A percentile compares a stretch with the other conserved stretches of the same genome.
Evolutionary conservation across 2,888 invertebrate genomes (phyloP).

Genomic region (Dolichopus griseipennis): DNA sequence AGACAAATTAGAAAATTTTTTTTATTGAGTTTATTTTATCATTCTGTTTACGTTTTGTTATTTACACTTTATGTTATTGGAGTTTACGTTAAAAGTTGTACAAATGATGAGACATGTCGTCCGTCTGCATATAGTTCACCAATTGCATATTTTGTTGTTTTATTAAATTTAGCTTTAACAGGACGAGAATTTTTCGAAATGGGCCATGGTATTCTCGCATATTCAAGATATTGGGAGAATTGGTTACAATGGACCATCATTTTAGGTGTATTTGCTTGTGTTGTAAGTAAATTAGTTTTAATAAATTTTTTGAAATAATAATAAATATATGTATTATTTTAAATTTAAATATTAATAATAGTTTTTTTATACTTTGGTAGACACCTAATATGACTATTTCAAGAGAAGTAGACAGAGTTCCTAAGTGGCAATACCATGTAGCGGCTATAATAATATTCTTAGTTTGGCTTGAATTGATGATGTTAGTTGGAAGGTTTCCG

Average conservation of each 20-base stretch:
- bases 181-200: constrained; percentile 62
- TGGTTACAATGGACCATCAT: constrained; percentile 75
- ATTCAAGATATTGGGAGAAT: constrained; percentile 74
- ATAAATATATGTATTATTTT: too few species aligned
- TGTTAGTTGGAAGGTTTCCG: constrained; percentile 76
- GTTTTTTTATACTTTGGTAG: constrained; percentile 22
- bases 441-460: constrained; percentile 71
- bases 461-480: constrained; percentile 77
- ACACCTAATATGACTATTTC: constrained; percentile 36
- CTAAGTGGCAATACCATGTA: constrained; percentile 68
- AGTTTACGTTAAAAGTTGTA: constrained; percentile 40
- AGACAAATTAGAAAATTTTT: constrained; percentile 72
- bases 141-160: constrained; percentile 52
- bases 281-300: constrained; percentile 42
- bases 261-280: constrained; percentile 59
- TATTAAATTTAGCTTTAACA: constrained; percentile 55
- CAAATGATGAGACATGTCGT: constrained; percentile 28
- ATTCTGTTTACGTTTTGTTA: constrained; percentile 63
- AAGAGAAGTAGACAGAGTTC: constrained; percentile 33
- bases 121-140: constrained; percentile 34
- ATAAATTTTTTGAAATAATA: neutral
- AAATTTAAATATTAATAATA: too few species aligned
- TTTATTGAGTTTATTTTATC: constrained; percentile 66
- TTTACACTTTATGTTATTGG: constrained; percentile 66
- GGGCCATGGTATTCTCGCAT: constrained; percentile 61